Base-by-base conservation (phyloP, 2,797 vertebrate species). In the Sebastes ruberrimus region DNA sequence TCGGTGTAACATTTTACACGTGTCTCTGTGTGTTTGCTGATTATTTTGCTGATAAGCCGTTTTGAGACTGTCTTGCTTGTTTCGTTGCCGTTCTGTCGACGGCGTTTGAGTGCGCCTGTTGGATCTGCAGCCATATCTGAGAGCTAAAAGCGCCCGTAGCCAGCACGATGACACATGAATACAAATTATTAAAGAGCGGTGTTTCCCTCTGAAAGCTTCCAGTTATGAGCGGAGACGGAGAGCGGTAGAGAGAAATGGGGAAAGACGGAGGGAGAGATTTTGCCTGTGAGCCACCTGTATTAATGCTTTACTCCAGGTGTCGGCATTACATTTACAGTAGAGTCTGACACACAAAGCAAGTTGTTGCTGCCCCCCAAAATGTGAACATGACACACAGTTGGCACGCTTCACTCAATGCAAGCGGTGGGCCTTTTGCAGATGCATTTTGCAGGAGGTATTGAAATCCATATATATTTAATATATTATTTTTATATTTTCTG, bases 171-270 rank as follows among this genome's bases (percentile, higher is more conserved):
- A 90, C 88, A 88, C 90, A 89, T 52, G 83, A 92, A 87, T 85
- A 91, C 89, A 94, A 94, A 94, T 92, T 85, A 93, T 93, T 93
- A 81, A 94, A 91, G 81, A 93, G 87, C 38, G 5, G 70, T 27
- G 35, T 89, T 81, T 90, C 86, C 86, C 68, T 78, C 86, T 90
- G 83, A 91, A 89, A 90, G 89, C 87, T 88, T 88, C 80, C 73
- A 71, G 86, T 88, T 83, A 74, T 59, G 70, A 86, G 80, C 13
- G 62, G 87, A 89, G 65, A 78, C 60, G 61, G 56, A 66, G 71
- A 80, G 68, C 28, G 6, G 35, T 38, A 78, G 69, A 78, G 69
- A 80, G 76, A 72, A 75, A 80, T 20, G 69, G 23, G 23, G 61
- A 77, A 71, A 5, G 2, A 67, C 68, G 67, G 79, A 71, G 71